Evolutionary conservation across 1,140 invertebrate genomes (phyloP), one percentile per base, ranked within the genome.

Genomic region (Sweltsa coloradensis): DNA sequence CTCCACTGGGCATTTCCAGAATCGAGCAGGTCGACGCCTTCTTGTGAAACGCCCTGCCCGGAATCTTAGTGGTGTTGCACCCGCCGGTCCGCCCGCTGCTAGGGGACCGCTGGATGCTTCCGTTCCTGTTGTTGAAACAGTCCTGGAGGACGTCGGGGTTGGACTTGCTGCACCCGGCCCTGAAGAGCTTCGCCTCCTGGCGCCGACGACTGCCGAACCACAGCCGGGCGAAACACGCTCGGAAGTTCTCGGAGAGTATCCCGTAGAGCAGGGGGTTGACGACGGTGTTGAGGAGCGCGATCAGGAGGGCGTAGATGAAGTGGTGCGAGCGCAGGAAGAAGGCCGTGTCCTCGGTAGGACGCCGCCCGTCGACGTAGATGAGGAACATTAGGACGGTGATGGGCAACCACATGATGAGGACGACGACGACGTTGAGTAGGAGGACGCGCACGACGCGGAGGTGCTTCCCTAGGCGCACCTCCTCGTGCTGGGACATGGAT

Each of bases 201-300:
- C 26, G 29, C 3, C 42, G 24, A 3, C 27, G n/a, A n/a, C 22
- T 13, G 7, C 42, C 27, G 23, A 39, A 41, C 62, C 66, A 70
- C 13, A 70, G 54, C 41, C 65, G 64, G 2, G 58, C 46, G 9
- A 72, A 61, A 55, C 73, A 74, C 42, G 74, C 68, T 53, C 82
- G 66, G 61, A 88, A 86, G 57, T 80, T 83, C 48, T 82, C 81
- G 5, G 81, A 84, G 55, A 85, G 74, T 46, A 85, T 74, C 39
- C 84, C 83, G 57, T 86, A 88, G 13, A 88, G 71, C 13, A 89
- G 62, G 1, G 85, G 85, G 67, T 88, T 89, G 37, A 85, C 76
- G 51, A 83, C 77, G 5, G 79, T 81, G 57, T 84, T 85, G 13
- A 80, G 61, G 44, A 81, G 73, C 3, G 78, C 79, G 0, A 79